These are phyloP conservation scores for Clamator glandarius DNA, from an alignment of 2,797 vertebrate species.

Conservation along the genomic window DNA sequence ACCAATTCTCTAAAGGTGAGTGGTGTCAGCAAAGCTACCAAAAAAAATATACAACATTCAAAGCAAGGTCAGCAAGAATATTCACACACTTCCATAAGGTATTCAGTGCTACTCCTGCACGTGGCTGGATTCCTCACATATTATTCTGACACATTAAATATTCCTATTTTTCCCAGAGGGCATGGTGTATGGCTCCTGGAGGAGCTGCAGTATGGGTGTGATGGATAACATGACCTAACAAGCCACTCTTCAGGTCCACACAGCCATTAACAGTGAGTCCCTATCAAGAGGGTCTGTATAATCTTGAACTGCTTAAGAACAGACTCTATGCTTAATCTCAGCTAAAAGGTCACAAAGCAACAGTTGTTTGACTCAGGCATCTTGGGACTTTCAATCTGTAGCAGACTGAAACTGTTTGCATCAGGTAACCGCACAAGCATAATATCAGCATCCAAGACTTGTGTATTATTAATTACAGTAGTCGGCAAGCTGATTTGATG, in stretches of 20 bases:
- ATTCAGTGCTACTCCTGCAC: not conserved
- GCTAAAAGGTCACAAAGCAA: not conserved
- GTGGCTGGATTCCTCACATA: not conserved
- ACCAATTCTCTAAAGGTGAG: no score
- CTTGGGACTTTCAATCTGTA: not conserved
- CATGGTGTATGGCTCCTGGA: not conserved
- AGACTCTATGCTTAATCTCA: not conserved
- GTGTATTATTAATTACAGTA: accelerated
- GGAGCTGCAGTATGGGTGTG: accelerated
- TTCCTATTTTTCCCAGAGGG: not conserved
- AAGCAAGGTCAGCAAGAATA: not conserved
- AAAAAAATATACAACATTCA: not conserved
- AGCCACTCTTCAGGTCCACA: not conserved
- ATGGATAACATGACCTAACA: accelerated
- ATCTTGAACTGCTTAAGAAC: not conserved
- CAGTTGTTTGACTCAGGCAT: not conserved
- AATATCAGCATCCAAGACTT: not conserved
- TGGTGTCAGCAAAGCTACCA: not conserved
- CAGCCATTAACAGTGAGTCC: accelerated
- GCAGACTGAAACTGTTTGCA: not conserved
- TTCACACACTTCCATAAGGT: not conserved
- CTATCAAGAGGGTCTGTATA: not conserved
- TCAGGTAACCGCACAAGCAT: not conserved
- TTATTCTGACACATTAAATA: not conserved
- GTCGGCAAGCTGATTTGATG: not conserved